Evolutionary conservation across 2,113 vertebrate species (phyloP).

Genomic region (Pluvianellus socialis): DNA sequence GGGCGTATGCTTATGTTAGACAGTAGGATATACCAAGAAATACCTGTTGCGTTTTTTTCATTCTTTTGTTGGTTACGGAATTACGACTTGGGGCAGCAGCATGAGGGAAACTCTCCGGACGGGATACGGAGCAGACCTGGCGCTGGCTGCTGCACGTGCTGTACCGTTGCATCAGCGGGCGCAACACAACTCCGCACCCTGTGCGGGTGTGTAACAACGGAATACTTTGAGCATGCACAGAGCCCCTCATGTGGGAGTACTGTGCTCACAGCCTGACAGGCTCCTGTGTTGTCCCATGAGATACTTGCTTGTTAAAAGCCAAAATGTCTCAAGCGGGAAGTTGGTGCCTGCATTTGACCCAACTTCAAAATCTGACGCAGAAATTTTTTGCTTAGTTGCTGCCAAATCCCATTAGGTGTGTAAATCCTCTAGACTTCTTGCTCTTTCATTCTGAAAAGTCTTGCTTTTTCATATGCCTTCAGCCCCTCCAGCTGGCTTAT

Average conservation of each 20-base stretch:
- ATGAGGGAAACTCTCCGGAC: not conserved
- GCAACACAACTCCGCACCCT: not conserved
- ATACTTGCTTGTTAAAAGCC: not conserved
- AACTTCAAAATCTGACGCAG: not conserved
- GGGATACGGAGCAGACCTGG: not conserved
- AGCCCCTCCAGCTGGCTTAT: not conserved
- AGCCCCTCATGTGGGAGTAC: not conserved
- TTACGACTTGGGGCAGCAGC: not conserved
- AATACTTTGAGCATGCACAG: not conserved
- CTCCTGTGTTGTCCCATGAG: fast-evolving
- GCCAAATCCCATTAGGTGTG: not conserved
- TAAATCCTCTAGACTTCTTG: not conserved
- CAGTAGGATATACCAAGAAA: not conserved
- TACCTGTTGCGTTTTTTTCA: not conserved
- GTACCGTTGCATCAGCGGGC: not conserved
- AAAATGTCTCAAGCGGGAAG: not conserved
- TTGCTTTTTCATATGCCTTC: not conserved
- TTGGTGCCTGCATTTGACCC: not conserved
- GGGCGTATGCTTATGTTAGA: not conserved
- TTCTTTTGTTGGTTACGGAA: not conserved
- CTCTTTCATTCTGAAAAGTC: not conserved
- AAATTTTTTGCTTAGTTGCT: not conserved
- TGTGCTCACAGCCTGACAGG: not conserved
- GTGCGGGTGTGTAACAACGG: not conserved
- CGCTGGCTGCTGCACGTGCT: not conserved